A percentile compares a stretch with the other conserved stretches of the same genome.
Conservation (phyloP, 2,888 invertebrate species). For the Pammene aurita region DNA sequence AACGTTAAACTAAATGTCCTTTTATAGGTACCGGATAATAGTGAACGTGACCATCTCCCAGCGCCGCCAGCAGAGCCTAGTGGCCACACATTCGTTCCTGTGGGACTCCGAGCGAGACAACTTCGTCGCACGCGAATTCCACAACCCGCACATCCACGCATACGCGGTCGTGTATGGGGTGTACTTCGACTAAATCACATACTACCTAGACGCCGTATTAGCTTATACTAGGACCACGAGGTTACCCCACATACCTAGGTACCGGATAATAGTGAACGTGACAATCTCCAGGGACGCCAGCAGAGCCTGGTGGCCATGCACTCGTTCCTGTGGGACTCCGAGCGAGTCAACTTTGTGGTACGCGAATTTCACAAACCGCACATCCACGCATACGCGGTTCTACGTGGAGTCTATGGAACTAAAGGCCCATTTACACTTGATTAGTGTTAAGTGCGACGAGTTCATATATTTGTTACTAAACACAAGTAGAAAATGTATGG, state of each 20-base stretch:
- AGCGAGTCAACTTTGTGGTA: constrained; percentile 84
- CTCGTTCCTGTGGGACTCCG: constrained; percentile 87
- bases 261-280: constrained; percentile 85
- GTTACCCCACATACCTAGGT: constrained; percentile 73
- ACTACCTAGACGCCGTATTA: not conserved
- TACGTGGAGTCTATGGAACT: too few species aligned
- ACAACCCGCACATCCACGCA: constrained; percentile 85
- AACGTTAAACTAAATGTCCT: too few species aligned
- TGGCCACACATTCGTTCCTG: constrained; percentile 84
- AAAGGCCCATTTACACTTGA: too few species aligned
- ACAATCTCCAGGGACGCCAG: constrained; percentile 87
- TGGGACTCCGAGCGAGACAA: constrained; percentile 87
- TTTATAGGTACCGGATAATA: constrained; percentile 85
- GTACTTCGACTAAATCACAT: constrained; percentile 85
- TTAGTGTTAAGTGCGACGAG: too few species aligned
- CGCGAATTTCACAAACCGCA: constrained; percentile 85
- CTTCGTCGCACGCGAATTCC: constrained; percentile 83
- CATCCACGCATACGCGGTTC: constrained; percentile 85
- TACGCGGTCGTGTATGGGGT: constrained; percentile 86
- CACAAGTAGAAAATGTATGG: too few species aligned
- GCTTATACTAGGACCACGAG: too few species aligned
- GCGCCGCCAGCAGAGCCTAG: constrained; percentile 85
- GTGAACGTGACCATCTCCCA: constrained; percentile 86
- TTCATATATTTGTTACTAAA: too few species aligned
- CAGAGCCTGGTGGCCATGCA: constrained; percentile 85